Evolutionary conservation across 2,888 invertebrate genomes (phyloP).

Genomic region (Megastigmus dorsalis): DNA sequence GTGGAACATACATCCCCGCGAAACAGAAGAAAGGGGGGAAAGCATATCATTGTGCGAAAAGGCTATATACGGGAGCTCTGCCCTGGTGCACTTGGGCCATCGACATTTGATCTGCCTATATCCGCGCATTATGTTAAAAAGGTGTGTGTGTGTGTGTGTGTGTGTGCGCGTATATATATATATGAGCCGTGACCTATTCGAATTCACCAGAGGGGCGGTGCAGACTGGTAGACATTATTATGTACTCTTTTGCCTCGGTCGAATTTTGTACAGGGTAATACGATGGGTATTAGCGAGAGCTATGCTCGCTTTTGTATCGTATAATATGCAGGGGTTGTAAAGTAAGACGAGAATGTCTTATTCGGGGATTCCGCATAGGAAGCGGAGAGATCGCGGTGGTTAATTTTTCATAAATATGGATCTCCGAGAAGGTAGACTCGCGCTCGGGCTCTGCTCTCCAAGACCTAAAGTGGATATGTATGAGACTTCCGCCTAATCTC

Average conservation of each 20-base stretch:
- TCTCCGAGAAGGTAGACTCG: no score
- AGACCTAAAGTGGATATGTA: no score
- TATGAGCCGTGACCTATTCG: background rate
- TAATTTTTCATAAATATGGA: constrained; percentile 33
- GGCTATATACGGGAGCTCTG: background rate
- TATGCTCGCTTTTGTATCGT: no score
- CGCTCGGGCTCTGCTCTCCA: no score
- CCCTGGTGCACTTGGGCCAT: no score
- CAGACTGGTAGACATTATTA: background rate
- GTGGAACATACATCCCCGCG: background rate
- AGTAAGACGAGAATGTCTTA: no score
- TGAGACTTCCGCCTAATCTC: no score
- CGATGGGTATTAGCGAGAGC: constrained; percentile 18
- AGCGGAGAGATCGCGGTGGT: background rate
- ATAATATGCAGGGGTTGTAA: background rate
- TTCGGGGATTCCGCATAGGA: background rate
- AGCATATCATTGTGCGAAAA: constrained; percentile 4
- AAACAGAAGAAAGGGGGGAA: background rate
- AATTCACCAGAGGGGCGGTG: no score
- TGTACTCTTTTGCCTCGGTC: no score
- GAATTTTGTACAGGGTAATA: background rate
- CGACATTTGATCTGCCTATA: constrained; percentile 41
- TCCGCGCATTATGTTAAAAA: constrained; percentile 33
- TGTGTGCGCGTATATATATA: background rate
- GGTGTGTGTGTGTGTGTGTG: background rate